Evolutionary conservation across 2,888 invertebrate species (phyloP).

Genomic region (Scrobipalpa atriplicella): DNA sequence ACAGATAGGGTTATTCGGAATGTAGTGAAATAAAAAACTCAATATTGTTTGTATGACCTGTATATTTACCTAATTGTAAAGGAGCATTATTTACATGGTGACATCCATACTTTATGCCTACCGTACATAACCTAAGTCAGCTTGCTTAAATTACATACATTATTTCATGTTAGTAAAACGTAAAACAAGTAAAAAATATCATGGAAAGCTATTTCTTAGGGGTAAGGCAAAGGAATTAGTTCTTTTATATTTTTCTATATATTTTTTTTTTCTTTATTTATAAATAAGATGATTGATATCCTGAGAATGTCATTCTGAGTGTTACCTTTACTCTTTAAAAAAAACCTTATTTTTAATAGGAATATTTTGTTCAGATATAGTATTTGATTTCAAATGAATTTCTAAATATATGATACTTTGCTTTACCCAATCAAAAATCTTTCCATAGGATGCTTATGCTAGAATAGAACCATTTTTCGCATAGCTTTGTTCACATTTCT

Average conservation of each 20-base stretch:
- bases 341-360: too few relatives aligned
- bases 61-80: slow-evolving; percentile 81
- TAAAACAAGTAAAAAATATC: neutral
- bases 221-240: neutral
- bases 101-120: slow-evolving; percentile 53
- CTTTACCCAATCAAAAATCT: neutral
- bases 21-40: slow-evolving; percentile 46
- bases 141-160: slow-evolving; percentile 21
- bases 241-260: too few relatives aligned
- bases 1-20: neutral
- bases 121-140: slow-evolving; percentile 28
- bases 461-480: neutral
- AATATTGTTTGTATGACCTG: slow-evolving; percentile 61
- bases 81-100: slow-evolving; percentile 82
- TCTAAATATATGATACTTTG: too few relatives aligned
- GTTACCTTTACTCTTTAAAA: neutral
- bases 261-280: too few relatives aligned
- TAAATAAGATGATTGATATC: too few relatives aligned
- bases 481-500: neutral
- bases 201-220: neutral
- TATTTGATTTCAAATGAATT: too few relatives aligned
- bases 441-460: neutral
- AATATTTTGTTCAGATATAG: too few relatives aligned
- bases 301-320: too few relatives aligned
- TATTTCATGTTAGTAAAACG: neutral